These are phyloP conservation scores for Hyphantria cunea DNA, from an alignment of 1,140 invertebrate genomes.

Conservation along the genomic window DNA sequence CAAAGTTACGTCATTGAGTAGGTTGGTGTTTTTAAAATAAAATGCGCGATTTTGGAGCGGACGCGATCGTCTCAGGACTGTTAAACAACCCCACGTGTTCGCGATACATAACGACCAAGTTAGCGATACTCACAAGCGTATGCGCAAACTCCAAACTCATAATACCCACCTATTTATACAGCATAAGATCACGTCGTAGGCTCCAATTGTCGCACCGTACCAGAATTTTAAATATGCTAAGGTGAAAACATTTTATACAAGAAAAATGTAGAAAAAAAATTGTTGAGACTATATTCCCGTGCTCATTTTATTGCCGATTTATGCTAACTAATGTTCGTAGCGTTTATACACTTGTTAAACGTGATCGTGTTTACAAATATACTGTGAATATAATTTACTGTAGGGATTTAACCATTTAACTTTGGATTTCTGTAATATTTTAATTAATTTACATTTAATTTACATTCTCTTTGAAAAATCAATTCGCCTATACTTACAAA, in stretches of 20 bases:
- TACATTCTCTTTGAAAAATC: no score
- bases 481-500: no score
- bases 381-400: no score
- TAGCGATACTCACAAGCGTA: constrained; percentile 32
- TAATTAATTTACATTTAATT: no score
- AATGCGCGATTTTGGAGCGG: constrained; percentile 28
- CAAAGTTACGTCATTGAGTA: not conserved
- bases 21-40: constrained; percentile 5
- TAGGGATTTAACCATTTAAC: no score
- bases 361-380: constrained; percentile 9
- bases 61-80: constrained; percentile 31
- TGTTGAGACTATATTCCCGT: constrained; percentile 51
- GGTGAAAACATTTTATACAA: constrained; percentile 65
- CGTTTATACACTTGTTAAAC: constrained; percentile 21
- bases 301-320: constrained; percentile 73
- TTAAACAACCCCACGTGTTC: constrained; percentile 33
- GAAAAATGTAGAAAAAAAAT: constrained; percentile 58
- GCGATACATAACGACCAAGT: constrained; percentile 29
- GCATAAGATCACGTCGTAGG: constrained; percentile 72
- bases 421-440: no score
- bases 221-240: constrained; percentile 72
- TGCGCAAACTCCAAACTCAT: constrained; percentile 41
- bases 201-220: constrained; percentile 44
- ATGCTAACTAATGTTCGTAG: constrained; percentile 48
- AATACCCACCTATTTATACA: constrained; percentile 41